Percentiles rank a stretch among this genome's conserved stretches.
Conservation (phyloP, 2,888 invertebrate species). For the Sericinus montela region DNA sequence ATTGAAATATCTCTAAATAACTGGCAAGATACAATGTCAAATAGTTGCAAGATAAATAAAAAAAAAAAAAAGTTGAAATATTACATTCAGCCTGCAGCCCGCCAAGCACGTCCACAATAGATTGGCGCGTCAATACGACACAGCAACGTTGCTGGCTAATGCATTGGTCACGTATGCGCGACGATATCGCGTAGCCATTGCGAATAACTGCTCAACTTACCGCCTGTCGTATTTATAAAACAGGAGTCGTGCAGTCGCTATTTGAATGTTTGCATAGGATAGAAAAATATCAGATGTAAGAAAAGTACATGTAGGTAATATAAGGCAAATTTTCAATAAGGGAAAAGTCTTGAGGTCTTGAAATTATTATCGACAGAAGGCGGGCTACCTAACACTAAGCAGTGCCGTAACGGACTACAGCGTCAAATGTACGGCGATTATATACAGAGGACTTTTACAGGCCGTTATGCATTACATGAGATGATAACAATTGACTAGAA, state of each 20-base stretch:
- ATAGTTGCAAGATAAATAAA: background rate
- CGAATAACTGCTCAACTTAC: constrained; percentile 6
- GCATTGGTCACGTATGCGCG: constrained; percentile 30
- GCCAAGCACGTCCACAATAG: constrained; percentile 16
- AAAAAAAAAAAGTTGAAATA: background rate
- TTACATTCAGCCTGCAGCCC: constrained; percentile 19
- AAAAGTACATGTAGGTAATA: no score
- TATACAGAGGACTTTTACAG: no score
- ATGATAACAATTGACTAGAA: no score
- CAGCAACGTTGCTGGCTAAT: constrained; percentile 25
- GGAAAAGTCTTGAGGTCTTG: no score
- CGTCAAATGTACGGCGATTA: no score
- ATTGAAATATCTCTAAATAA: background rate
- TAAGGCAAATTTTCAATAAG: no score
- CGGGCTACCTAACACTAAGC: no score
- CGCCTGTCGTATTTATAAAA: constrained; percentile 12
- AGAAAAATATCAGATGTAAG: background rate
- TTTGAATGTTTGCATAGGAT: background rate
- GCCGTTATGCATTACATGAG: no score
- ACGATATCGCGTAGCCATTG: constrained; percentile 10
- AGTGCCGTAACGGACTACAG: no score
- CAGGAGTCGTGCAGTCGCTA: background rate
- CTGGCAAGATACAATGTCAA: background rate
- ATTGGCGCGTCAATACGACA: constrained; percentile 27
- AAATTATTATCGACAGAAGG: no score